Evolutionary conservation across 2,113 vertebrate species (phyloP), one percentile per base, ranked within the genome.

Genomic region (Pseudonaja textilis): DNA sequence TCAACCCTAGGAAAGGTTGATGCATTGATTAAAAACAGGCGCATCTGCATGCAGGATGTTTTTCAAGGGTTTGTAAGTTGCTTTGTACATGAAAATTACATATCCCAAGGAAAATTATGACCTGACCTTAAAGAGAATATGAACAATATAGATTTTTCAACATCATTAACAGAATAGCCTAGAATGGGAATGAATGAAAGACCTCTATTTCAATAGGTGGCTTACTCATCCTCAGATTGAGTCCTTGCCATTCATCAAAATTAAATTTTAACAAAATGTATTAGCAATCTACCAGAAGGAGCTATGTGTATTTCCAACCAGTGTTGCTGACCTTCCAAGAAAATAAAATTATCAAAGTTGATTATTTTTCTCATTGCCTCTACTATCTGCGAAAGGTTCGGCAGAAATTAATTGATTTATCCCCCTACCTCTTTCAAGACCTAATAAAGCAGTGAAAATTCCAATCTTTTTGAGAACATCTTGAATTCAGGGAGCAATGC

Each of bases 381-480:
- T 91, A 55, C 34, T 52, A 18, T n/a, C 86, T 47, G n/a, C 1
- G 26, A 64, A 88, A 93, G 47, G 16, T 52, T 55, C 25, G 23
- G 42, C 12, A 23, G 74, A 23, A 29, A 59, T 74, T 42, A 91
- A 89, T 54, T 54, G 47, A n/a, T 64, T 57, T 55, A 69, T 50
- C 7, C 2, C 22, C 57, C 57, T 18, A 45, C 7, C 23, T 34
- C 34, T 74, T 26, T 57, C 39, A 57, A 26, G 47, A 93, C 89
- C 26, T 4, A 87, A 69, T 57, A 39, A 39, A 11, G 11, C 14
- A 14, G 7, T 10, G 20, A 52, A 89, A 59, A 87, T n/a, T 10
- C 14, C 16, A 45, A 87, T 42, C 26, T 93, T 93, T 89, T 57
- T n/a, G 18, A 81, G 61, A 92, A 57, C 52, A 92, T 92, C 64